phyloP scores from a whole-genome alignment of 2,113 vertebrate genomes.

The Ceratotherium simum region DNA sequence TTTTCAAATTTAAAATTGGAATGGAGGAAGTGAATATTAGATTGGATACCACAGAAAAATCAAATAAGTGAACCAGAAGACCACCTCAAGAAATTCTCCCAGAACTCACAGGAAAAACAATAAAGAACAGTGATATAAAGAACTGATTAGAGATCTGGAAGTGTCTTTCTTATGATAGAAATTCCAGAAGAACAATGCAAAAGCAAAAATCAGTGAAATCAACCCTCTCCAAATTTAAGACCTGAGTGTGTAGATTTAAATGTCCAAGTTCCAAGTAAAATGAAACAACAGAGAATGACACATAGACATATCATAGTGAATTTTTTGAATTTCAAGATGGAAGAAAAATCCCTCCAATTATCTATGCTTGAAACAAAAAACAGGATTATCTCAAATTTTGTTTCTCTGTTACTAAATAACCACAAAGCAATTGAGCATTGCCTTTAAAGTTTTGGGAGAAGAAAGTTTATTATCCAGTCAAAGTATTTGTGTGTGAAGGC shows the following conservation, averaged over 20 bases:
- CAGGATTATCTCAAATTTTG: background rate
- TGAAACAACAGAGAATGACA: background rate
- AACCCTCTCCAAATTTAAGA: background rate
- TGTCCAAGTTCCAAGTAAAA: background rate
- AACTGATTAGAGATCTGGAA: background rate
- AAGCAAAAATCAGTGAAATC: background rate
- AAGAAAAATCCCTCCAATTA: constrained; percentile 32
- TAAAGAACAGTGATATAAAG: background rate
- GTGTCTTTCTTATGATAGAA: background rate
- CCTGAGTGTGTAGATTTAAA: background rate
- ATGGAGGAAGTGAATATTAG: background rate
- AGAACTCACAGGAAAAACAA: background rate
- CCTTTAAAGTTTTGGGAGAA: background rate
- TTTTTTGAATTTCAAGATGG: background rate
- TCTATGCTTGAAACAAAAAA: background rate
- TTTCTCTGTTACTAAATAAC: background rate
- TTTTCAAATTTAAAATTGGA: constrained; percentile 1
- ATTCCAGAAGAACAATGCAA: background rate
- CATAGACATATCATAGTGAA: background rate
- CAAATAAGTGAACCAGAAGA: background rate
- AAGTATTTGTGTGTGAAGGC: background rate
- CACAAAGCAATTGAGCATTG: background rate
- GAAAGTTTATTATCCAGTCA: background rate
- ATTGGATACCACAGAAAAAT: background rate
- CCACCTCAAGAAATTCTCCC: background rate